These are phyloP conservation scores for Plecturocebus donacophilus DNA, from an alignment of 2,113 vertebrate species.

Conservation along the genomic window DNA sequence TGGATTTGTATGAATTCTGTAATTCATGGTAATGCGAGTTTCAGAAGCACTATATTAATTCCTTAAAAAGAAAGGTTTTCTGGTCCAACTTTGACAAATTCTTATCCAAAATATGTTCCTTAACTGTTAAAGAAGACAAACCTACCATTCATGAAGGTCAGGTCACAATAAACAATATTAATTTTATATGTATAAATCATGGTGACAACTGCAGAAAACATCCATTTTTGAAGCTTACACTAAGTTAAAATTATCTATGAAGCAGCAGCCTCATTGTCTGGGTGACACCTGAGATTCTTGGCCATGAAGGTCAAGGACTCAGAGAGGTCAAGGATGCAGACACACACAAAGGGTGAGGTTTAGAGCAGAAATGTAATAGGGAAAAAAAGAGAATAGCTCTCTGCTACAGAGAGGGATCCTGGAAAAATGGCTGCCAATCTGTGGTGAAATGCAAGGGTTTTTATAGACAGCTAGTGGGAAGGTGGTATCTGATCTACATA, in stretches of 20 bases:
- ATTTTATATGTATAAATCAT: background rate
- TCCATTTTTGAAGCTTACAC: background rate
- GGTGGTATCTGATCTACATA: no score
- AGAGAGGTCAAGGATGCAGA: no score
- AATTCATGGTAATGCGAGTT: background rate
- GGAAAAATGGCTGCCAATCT: no score
- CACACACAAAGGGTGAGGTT: no score
- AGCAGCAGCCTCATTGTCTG: no score
- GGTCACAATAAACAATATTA: background rate
- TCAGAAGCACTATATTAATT: background rate
- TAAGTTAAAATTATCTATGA: background rate
- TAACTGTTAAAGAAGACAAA: background rate
- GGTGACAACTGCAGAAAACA: background rate
- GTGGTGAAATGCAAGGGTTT: no score
- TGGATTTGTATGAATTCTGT: background rate
- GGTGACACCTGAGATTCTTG: no score
- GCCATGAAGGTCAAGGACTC: no score
- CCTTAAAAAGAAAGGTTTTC: background rate
- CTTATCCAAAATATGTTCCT: background rate
- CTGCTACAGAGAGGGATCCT: no score
- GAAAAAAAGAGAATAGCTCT: no score
- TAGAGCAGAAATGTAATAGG: no score
- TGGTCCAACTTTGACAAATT: background rate
- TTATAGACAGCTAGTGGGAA: no score
- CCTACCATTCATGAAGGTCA: background rate